Conservation (phyloP, 2,113 vertebrate species). For the Pangasianodon gigas region DNA sequence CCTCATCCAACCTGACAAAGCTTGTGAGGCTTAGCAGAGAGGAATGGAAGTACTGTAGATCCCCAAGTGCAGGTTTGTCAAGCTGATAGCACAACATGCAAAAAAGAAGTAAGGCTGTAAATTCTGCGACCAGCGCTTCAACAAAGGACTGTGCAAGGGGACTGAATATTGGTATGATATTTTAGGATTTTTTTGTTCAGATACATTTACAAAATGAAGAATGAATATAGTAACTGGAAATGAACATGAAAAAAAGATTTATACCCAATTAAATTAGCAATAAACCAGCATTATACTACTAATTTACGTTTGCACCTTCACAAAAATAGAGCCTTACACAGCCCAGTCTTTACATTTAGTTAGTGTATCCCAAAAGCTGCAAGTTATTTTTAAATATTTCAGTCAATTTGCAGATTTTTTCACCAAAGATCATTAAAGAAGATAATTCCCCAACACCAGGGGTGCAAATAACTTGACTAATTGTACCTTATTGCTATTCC, state of each 20-base stretch:
- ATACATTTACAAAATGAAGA: neutral
- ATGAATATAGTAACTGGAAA: neutral
- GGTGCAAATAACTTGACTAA: neutral
- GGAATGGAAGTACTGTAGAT: neutral
- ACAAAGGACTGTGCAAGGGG: neutral
- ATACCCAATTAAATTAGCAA: neutral
- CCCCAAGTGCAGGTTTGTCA: neutral
- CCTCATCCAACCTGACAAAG: constrained; percentile 2
- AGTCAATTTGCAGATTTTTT: neutral
- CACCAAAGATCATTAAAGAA: neutral
- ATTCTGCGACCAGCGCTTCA: neutral
- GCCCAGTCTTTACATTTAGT: neutral
- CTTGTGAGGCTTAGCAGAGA: neutral
- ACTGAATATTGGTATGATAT: neutral
- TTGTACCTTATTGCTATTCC: neutral
- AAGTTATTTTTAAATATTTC: neutral
- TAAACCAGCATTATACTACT: neutral
- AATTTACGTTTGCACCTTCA: neutral
- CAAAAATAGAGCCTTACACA: neutral
- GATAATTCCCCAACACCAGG: neutral
- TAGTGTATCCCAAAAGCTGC: neutral
- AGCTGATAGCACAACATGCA: neutral
- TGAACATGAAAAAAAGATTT: neutral
- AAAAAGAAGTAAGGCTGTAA: neutral
- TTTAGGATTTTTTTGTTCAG: neutral